Evolutionary conservation across 2,888 invertebrate species (phyloP).

Genomic region (Chesias legatella): DNA sequence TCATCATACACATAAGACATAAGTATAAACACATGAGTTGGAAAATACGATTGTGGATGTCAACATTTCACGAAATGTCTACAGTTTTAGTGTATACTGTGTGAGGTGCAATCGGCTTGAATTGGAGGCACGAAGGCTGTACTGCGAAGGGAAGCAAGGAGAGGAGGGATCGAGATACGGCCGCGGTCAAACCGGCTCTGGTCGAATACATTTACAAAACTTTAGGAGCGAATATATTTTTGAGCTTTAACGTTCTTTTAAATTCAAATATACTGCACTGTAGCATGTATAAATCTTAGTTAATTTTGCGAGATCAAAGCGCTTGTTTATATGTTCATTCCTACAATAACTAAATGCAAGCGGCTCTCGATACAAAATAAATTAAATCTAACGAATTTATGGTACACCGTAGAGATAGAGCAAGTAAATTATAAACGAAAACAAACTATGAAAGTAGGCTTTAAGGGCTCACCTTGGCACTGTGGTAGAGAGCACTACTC

Average conservation of each 20-base stretch:
- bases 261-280: constrained; percentile 3
- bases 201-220: constrained; percentile 43
- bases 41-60: no score
- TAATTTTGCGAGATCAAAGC: not conserved
- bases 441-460: constrained; percentile 28
- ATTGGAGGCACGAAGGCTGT: constrained; percentile 48
- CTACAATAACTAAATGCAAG: not conserved
- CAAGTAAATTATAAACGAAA: constrained; percentile 28
- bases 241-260: constrained; percentile 11
- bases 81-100: constrained; percentile 34
- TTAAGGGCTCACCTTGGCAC: constrained; percentile 84
- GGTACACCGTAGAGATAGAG: constrained; percentile 5
- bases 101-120: constrained; percentile 50
- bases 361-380: not conserved
- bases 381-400: not conserved
- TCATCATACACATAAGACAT: not conserved
- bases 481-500: constrained; percentile 85
- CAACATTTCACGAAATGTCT: constrained; percentile 15
- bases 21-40: constrained; percentile 2
- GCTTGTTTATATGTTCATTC: not conserved
- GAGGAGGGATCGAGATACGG: constrained; percentile 63
- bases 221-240: constrained; percentile 29
- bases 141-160: constrained; percentile 42
- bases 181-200: constrained; percentile 49
- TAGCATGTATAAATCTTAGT: not conserved